These are phyloP conservation scores for Aleadryas rufinucha DNA, from an alignment of 2,113 vertebrate genomes.

Conservation along the genomic window DNA sequence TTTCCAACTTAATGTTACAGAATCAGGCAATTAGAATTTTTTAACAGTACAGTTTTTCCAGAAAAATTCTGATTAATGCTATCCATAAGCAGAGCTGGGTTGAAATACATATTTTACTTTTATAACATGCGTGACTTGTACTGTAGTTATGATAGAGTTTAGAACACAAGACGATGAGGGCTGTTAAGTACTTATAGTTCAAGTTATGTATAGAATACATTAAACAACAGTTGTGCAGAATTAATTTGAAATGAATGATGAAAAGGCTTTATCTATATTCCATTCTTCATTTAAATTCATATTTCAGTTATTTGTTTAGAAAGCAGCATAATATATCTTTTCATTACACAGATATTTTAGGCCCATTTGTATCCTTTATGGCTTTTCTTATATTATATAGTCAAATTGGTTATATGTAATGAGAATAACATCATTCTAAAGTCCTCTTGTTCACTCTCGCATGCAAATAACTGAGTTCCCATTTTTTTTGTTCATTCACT, in stretches of 20 bases:
- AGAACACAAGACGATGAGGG: not conserved
- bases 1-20: not conserved
- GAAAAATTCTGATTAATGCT: not conserved
- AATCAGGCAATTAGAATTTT: not conserved
- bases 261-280: not conserved
- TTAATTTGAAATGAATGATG: not conserved
- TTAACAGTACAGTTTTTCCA: not conserved
- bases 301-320: not conserved
- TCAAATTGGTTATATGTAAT: not conserved
- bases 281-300: not conserved
- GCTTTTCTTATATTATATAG: not conserved
- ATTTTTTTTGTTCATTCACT: not conserved
- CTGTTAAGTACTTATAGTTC: not conserved
- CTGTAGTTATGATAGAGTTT: not conserved
- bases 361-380: not conserved
- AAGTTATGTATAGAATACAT: not conserved
- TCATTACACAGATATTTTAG: not conserved
- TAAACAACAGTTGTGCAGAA: not conserved
- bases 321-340: not conserved
- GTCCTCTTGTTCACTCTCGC: not conserved
- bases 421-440: not conserved
- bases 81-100: not conserved
- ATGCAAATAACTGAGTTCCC: not conserved
- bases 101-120: not conserved
- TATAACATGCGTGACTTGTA: fast-evolving